Conservation (phyloP, 2,888 invertebrate species). For the Metallyticus violacea region DNA sequence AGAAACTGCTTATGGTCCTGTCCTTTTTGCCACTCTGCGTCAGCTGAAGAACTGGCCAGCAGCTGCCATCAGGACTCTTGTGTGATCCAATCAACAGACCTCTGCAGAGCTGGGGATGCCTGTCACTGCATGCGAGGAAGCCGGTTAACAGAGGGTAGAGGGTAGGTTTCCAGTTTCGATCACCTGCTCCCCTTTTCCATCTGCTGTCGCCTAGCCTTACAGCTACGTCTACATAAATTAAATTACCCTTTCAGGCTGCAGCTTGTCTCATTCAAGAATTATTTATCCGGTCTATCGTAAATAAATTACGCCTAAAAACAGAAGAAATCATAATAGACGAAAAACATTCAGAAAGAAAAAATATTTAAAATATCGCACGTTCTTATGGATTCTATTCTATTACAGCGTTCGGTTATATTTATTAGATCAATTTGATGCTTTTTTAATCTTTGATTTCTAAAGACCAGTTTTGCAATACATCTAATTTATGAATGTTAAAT, state of each 20-base stretch:
- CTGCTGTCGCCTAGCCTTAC: background rate
- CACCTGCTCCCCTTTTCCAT: background rate
- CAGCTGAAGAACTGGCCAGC: background rate
- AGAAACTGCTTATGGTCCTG: too few species aligned
- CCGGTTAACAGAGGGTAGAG: background rate
- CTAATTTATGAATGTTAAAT: too few species aligned
- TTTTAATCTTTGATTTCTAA: too few species aligned
- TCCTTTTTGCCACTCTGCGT: too few species aligned
- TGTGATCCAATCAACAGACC: background rate
- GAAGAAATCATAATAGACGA: background rate
- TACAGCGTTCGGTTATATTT: too few species aligned
- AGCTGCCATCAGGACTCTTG: background rate
- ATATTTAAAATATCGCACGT: background rate
- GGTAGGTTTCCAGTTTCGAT: background rate
- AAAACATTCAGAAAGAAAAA: background rate
- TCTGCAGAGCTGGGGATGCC: background rate
- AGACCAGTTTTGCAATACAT: too few species aligned
- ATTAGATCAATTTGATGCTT: too few species aligned
- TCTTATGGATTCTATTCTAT: too few species aligned
- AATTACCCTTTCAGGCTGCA: background rate
- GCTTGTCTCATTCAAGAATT: background rate
- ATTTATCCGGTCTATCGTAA: background rate
- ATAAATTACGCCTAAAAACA: background rate
- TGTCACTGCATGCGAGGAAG: background rate
- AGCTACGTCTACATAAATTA: background rate